These are phyloP conservation scores for Pedetes capensis DNA, from an alignment of 2,113 vertebrate genomes.

Conservation along the genomic window DNA sequence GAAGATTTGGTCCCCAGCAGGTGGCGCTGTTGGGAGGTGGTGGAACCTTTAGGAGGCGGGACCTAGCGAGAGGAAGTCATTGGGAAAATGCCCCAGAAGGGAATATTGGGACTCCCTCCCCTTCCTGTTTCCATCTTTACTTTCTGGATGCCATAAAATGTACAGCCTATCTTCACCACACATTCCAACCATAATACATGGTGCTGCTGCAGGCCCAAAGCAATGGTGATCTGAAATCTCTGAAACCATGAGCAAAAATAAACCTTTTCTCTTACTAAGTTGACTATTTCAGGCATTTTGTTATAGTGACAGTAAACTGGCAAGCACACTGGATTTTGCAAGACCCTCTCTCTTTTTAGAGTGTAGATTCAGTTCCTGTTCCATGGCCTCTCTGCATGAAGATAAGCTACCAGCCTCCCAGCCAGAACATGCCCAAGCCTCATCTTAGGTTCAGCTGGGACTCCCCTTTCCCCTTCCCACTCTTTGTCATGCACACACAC, in stretches of 20 bases:
- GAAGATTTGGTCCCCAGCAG: no score
- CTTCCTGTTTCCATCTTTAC: not conserved
- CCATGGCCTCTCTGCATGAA: not conserved
- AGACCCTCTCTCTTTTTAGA: not conserved
- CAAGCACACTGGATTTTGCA: not conserved
- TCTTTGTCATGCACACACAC: not conserved
- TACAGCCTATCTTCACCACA: not conserved
- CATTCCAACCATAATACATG: not conserved
- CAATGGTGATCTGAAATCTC: not conserved
- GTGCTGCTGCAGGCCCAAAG: not conserved
- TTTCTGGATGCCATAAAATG: not conserved
- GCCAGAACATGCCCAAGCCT: not conserved
- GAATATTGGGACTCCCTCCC: not conserved
- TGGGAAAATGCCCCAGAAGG: not conserved
- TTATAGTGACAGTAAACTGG: not conserved
- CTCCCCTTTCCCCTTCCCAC: no score
- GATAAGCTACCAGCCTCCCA: not conserved
- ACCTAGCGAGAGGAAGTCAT: not conserved
- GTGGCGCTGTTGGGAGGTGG: not conserved
- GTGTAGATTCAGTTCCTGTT: not conserved
- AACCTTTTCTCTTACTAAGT: not conserved
- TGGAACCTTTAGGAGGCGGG: not conserved
- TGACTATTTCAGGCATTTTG: not conserved
- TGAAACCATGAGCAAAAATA: not conserved
- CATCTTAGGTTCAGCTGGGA: not conserved